These are phyloP conservation scores for Cynocephalus volans DNA, from an alignment of 2,113 vertebrate species.

Conservation along the genomic window DNA sequence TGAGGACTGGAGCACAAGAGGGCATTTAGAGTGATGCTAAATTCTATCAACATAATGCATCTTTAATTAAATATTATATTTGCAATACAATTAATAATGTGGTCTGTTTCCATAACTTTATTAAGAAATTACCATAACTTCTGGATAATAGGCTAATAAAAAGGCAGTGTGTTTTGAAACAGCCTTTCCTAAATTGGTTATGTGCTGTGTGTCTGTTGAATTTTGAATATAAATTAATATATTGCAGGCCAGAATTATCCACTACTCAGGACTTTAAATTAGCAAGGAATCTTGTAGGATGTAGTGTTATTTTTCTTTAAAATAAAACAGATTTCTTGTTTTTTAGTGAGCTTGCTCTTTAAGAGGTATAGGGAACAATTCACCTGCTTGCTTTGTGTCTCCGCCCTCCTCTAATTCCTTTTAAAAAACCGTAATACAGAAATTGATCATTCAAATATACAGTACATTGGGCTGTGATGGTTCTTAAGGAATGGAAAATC, in stretches of 20 bases:
- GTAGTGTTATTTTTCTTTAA: slow-evolving; percentile 17
- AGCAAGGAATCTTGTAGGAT: neutral
- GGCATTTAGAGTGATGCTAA: slow-evolving; percentile 70
- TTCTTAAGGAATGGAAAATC: slow-evolving; percentile 45
- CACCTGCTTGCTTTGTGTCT: neutral
- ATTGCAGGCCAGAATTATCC: slow-evolving; percentile 52
- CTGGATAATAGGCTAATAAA: slow-evolving; percentile 80
- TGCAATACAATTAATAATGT: slow-evolving; percentile 81
- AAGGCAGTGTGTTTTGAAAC: slow-evolving; percentile 76
- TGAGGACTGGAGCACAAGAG: neutral
- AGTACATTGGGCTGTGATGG: neutral
- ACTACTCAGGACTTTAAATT: neutral
- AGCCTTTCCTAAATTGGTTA: slow-evolving; percentile 74
- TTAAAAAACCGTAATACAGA: neutral
- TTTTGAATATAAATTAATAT: slow-evolving; percentile 73
- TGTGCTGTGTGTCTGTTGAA: slow-evolving; percentile 65
- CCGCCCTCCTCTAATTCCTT: neutral
- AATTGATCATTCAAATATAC: neutral
- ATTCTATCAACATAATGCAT: slow-evolving; percentile 79
- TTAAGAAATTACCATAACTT: slow-evolving; percentile 82
- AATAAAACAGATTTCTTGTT: neutral
- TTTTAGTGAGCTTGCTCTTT: neutral
- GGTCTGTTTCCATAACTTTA: slow-evolving; percentile 74
- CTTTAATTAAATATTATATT: slow-evolving; percentile 86
- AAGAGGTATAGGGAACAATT: neutral